A percentile compares a stretch with the other conserved stretches of the same genome.
Conservation (phyloP, 2,888 invertebrate species). For the Dryomyza anilis region DNA sequence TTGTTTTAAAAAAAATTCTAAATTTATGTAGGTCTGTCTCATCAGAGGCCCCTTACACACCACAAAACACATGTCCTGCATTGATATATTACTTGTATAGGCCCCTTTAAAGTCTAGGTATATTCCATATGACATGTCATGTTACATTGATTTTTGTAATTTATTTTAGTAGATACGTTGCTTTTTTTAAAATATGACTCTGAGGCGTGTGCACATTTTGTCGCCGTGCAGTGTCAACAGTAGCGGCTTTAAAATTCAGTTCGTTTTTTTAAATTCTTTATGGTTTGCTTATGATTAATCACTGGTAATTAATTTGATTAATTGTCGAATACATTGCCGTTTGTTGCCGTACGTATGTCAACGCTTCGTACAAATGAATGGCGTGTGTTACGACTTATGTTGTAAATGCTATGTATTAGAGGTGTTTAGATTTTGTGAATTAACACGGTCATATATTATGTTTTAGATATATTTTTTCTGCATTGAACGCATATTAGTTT, state of each 20-base stretch:
- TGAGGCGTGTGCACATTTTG: conserved; percentile 13
- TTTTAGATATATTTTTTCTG: background rate
- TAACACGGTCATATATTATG: conserved; percentile 2
- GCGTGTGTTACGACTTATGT: conserved; percentile 14
- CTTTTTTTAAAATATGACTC: conserved; percentile 7
- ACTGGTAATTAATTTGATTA: conserved; percentile 39
- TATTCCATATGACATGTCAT: too few species aligned
- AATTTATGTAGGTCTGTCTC: too few species aligned
- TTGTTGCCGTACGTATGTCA: background rate
- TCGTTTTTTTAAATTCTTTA: too few species aligned
- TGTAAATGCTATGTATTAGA: conserved; percentile 14
- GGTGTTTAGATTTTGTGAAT: background rate
- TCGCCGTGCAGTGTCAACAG: conserved; percentile 12
- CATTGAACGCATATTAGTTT: background rate
- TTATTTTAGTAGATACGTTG: background rate
- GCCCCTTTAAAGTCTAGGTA: too few species aligned
- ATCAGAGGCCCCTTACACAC: background rate
- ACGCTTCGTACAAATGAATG: background rate
- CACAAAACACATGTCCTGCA: background rate
- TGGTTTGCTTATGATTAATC: conserved; percentile 36
- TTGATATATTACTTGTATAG: too few species aligned
- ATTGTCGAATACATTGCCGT: conserved; percentile 32
- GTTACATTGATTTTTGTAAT: background rate
- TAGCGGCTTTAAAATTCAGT: conserved; percentile 19
- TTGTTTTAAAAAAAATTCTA: too few species aligned